A percentile compares a stretch with the other conserved stretches of the same genome.
These are phyloP conservation scores for Alces alces DNA, from an alignment of 2,113 vertebrate genomes.

Conservation along the genomic window DNA sequence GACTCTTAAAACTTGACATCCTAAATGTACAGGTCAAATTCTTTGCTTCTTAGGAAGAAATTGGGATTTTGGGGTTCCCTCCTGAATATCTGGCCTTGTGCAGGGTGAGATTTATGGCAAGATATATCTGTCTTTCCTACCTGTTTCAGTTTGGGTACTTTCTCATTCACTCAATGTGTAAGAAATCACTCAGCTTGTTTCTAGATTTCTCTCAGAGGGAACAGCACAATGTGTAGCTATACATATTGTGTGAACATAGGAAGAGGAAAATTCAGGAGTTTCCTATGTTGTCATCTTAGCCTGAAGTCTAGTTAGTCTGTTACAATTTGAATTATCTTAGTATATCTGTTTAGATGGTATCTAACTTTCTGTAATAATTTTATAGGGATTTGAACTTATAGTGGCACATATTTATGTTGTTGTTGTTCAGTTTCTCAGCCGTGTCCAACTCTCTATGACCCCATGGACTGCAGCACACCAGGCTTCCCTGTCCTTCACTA, in stretches of 20 bases:
- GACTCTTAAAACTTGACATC: neutral
- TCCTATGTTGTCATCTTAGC: neutral
- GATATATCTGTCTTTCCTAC: neutral
- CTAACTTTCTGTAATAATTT: neutral
- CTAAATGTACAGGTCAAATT: neutral
- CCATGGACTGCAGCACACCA: neutral
- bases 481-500: neutral
- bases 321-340: neutral
- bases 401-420: neutral
- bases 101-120: neutral
- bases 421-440: neutral
- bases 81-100: neutral
- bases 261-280: neutral
- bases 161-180: neutral
- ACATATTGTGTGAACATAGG: neutral
- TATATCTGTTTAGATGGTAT: neutral
- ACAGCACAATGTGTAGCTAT: neutral
- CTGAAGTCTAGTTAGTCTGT: neutral
- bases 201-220: neutral
- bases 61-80: neutral
- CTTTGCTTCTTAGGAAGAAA: neutral
- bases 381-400: neutral
- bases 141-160: neutral
- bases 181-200: neutral
- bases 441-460: neutral